Percentiles rank a stretch among this genome's conserved stretches.
Evolutionary conservation across 2,888 invertebrate genomes (phyloP).

Genomic region (Griposia aprilina): DNA sequence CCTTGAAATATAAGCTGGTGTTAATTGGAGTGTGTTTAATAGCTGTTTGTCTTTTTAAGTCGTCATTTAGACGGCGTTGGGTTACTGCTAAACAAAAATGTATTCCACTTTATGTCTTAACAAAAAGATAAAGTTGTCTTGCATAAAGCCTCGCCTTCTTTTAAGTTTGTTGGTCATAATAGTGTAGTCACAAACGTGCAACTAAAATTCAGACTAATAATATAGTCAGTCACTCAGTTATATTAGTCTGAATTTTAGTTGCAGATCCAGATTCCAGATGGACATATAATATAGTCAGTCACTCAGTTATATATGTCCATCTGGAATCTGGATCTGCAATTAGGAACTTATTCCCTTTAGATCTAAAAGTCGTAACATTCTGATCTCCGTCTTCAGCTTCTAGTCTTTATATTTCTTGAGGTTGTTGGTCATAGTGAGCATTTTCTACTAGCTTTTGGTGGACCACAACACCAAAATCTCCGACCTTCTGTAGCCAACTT

Average conservation of each 20-base stretch:
- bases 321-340: not conserved
- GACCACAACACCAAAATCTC: not conserved
- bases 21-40: constrained; percentile 34
- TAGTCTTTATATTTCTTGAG: not conserved
- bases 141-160: not conserved
- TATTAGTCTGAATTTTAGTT: no score
- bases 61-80: constrained; percentile 13
- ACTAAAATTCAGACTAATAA: no score
- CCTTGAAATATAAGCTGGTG: constrained; percentile 35
- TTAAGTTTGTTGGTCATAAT: not conserved
- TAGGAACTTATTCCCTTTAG: not conserved
- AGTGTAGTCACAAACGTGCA: no score
- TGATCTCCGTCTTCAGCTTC: not conserved
- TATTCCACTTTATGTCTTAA: constrained; percentile 6
- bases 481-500: not conserved
- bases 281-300: no score
- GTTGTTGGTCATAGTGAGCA: not conserved
- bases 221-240: no score
- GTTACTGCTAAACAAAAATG: constrained; percentile 25
- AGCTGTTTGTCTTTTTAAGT: constrained; percentile 25
- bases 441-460: not conserved
- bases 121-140: not conserved
- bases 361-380: not conserved
- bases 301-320: not conserved
- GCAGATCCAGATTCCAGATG: no score